These are phyloP conservation scores for Siniperca obscura DNA, from an alignment of 2,797 vertebrate genomes.

Conservation along the genomic window DNA sequence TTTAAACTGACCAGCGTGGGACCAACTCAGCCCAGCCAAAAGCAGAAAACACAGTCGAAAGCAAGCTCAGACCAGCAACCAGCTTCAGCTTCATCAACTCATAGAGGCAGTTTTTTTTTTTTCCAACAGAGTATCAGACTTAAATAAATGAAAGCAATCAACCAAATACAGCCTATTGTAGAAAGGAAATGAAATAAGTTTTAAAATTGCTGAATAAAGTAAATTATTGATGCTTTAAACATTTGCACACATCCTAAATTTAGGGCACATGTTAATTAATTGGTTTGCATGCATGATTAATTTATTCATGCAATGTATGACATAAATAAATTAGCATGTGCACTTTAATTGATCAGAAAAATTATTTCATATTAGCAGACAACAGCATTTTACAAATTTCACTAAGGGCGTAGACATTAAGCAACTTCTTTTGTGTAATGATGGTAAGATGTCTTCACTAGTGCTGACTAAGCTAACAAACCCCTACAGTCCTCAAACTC, in stretches of 20 bases:
- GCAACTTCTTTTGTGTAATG: background rate
- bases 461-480: background rate
- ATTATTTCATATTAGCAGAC: background rate
- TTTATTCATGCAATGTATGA: background rate
- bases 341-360: background rate
- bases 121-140: background rate
- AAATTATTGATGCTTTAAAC: background rate
- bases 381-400: background rate
- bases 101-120: too few relatives aligned
- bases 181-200: background rate
- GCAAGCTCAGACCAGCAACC: background rate
- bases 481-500: background rate
- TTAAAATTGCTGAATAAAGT: background rate
- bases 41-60: background rate
- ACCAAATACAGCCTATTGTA: too few relatives aligned
- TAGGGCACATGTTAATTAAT: background rate
- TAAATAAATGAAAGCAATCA: background rate
- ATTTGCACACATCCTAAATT: background rate
- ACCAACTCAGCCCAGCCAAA: too few relatives aligned
- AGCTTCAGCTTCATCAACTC: background rate
- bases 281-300: slow-evolving; percentile 24
- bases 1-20: background rate
- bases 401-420: background rate
- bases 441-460: background rate
- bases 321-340: background rate